Base-by-base conservation (phyloP, 2,888 invertebrate genomes). In the Coronaproctus castanopsis region DNA sequence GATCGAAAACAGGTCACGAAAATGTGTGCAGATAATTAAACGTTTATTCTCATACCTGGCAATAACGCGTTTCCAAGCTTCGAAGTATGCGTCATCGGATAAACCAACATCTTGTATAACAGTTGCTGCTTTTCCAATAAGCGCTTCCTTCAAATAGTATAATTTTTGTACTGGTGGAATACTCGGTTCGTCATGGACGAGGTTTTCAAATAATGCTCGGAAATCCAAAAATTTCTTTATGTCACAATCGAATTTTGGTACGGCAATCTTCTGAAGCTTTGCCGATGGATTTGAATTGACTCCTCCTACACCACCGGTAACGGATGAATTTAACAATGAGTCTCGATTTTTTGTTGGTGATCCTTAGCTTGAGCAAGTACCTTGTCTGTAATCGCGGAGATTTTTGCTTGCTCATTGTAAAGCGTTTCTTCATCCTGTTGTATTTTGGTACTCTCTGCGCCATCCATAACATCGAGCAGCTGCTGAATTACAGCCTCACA, bases 221-320 rank as follows among this genome's bases (percentile, higher is more conserved):
- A 57, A 57, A 18, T 57, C 50, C 18, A 24, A 3, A 19, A 57
- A 57, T 8, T 52, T 21, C 53, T 22, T 22, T 8, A 19, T 14
- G 18, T 51, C 24, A 24, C 57, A 52, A 52, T 57, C 51, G 18
- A 57, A 57, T 52, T 52, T 22, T 10, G 57, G 57, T n/a, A n/a
- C n/a, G n/a, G n/a, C n/a, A n/a, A n/a, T n/a, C n/a, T n/a, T n/a
- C n/a, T n/a, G n/a, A n/a, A n/a, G n/a, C n/a, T n/a, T n/a, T n/a
- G n/a, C n/a, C n/a, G n/a, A n/a, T n/a, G n/a, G n/a, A n/a, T n/a
- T n/a, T n/a, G n/a, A n/a, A n/a, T n/a, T n/a, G n/a, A n/a, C n/a
- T n/a, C n/a, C n/a, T n/a, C n/a, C n/a, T n/a, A n/a, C n/a, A n/a
- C n/a, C n/a, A n/a, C n/a, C n/a, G n/a, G n/a, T n/a, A n/a, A n/a